Percentiles rank a stretch among this genome's conserved stretches.
These are phyloP conservation scores for Syrista parreyssii DNA, from an alignment of 2,888 invertebrate species.

Conservation along the genomic window DNA sequence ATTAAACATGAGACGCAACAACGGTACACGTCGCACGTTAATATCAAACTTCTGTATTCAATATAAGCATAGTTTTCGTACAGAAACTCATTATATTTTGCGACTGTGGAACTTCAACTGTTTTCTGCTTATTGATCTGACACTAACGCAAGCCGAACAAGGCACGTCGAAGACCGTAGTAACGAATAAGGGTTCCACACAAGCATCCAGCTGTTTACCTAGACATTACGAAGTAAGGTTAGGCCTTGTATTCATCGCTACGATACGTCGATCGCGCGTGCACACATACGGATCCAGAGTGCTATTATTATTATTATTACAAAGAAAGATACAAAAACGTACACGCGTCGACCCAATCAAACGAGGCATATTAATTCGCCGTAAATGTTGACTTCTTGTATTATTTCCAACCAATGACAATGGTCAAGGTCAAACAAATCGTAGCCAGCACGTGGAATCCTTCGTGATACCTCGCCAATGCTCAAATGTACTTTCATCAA, in stretches of 20 bases:
- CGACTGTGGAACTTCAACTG: background rate
- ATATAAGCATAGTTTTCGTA: too few relatives aligned
- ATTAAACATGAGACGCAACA: too few relatives aligned
- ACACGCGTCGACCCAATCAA: conserved; percentile 22
- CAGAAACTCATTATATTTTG: background rate
- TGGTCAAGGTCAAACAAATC: conserved; percentile 32
- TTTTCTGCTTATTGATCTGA: background rate
- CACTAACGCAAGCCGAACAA: background rate
- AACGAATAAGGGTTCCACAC: background rate
- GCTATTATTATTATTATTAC: background rate
- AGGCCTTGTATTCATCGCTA: background rate
- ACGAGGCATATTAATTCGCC: conserved; percentile 28
- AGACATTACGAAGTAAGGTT: background rate
- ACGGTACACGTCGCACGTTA: too few relatives aligned
- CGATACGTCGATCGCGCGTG: background rate
- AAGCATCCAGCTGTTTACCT: background rate
- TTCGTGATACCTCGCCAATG: background rate
- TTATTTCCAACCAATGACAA: conserved; percentile 37
- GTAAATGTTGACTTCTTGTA: conserved; percentile 30
- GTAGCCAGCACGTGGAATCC: background rate
- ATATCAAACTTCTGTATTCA: too few relatives aligned
- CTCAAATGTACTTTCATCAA: background rate
- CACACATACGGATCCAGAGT: background rate
- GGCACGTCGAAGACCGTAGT: background rate
- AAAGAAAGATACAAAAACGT: background rate